phyloP scores from a whole-genome alignment of 1,140 invertebrate species.

The Colletes latitarsis region DNA sequence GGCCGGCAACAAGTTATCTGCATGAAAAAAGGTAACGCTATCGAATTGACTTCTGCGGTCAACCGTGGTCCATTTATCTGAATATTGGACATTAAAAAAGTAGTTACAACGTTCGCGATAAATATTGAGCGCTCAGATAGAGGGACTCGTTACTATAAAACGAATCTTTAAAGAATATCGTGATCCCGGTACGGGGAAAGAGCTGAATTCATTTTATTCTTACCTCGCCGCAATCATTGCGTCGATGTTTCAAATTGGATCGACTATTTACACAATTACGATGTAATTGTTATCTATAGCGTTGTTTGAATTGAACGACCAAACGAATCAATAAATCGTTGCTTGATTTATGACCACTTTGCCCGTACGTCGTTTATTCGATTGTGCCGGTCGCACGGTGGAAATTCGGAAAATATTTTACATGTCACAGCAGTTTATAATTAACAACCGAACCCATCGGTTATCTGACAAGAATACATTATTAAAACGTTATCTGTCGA shows the following conservation, averaged over 20 bases:
- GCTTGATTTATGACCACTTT: neutral
- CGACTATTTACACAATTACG: slow-evolving; percentile 38
- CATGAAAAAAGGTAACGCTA: no score
- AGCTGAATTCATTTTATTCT: slow-evolving; percentile 19
- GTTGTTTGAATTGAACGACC: slow-evolving; percentile 27
- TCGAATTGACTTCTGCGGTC: neutral
- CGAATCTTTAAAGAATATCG: slow-evolving; percentile 3
- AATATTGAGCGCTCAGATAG: no score
- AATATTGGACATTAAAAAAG: neutral
- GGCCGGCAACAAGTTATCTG: no score
- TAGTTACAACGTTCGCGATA: neutral
- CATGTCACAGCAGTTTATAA: slow-evolving; percentile 25
- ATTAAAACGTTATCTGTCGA: slow-evolving; percentile 25
- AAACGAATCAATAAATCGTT: slow-evolving; percentile 33
- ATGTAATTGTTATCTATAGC: slow-evolving; percentile 28
- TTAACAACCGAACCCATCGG: slow-evolving; percentile 28
- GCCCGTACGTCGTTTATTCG: slow-evolving; percentile 1
- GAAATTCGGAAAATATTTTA: slow-evolving; percentile 40
- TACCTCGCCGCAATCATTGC: neutral
- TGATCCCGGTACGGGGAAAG: neutral
- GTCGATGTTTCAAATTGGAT: slow-evolving; percentile 4
- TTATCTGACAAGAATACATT: slow-evolving; percentile 38
- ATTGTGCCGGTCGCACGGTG: neutral
- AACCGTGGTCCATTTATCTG: neutral
- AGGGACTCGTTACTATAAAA: neutral